phyloP scores from a whole-genome alignment of 1,140 invertebrate genomes.

The Ephestia elutella region DNA sequence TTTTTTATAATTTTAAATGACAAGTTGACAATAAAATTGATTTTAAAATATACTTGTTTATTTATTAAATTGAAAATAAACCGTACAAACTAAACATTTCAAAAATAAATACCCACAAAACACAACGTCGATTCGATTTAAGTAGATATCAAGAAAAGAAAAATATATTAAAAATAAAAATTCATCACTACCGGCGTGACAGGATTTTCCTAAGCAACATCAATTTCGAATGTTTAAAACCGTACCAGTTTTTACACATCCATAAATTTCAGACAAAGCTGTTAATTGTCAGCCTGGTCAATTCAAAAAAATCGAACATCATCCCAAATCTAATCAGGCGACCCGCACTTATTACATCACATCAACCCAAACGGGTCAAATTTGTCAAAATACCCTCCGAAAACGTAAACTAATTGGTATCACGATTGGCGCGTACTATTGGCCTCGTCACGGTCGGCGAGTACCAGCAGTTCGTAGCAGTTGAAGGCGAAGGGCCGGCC shows the following conservation, averaged over 20 bases:
- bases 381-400: neutral
- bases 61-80: neutral
- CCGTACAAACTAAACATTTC: neutral
- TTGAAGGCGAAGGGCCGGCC: constrained; percentile 55
- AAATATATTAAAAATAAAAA: neutral
- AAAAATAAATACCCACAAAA: neutral
- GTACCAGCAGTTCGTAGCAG: constrained; percentile 53
- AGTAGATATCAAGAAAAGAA: neutral
- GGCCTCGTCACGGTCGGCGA: too few relatives aligned
- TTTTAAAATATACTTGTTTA: neutral
- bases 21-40: too few relatives aligned
- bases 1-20: neutral
- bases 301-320: too few relatives aligned
- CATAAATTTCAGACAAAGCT: too few relatives aligned
- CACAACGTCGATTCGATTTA: neutral
- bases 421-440: too few relatives aligned
- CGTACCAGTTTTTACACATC: too few relatives aligned
- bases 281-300: too few relatives aligned
- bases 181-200: too few relatives aligned
- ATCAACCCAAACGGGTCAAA: neutral
- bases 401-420: neutral
- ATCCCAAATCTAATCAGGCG: neutral
- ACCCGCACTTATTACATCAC: neutral
- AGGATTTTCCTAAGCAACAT: too few relatives aligned
- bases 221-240: too few relatives aligned